Evolutionary conservation across 2,888 invertebrate species (phyloP).

Genomic region (Neuroscelio doddi): DNA sequence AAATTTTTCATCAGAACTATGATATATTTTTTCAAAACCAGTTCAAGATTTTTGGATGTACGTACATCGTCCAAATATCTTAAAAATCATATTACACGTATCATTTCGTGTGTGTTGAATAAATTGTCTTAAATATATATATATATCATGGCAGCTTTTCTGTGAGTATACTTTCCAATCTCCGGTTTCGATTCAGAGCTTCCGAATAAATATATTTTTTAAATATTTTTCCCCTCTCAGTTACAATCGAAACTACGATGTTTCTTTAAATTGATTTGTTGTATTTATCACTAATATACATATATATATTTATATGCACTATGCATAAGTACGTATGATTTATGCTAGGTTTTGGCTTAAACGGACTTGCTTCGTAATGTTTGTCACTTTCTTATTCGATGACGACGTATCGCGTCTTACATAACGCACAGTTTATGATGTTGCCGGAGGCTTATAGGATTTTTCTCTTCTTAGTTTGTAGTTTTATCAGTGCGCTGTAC

Average conservation of each 20-base stretch:
- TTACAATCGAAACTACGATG: slow-evolving; percentile 2
- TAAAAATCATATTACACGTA: no score
- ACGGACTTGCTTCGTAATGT: no score
- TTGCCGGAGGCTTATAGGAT: slow-evolving; percentile 5
- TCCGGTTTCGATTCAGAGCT: no score
- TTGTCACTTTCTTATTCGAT: slow-evolving; percentile 34
- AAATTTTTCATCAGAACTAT: no score
- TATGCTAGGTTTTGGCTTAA: no score
- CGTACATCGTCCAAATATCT: no score
- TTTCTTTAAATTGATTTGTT: slow-evolving; percentile 17
- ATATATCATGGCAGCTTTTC: slow-evolving; percentile 35
- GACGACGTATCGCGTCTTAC: slow-evolving; percentile 11
- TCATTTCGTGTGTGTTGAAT: no score
- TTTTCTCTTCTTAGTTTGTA: slow-evolving; percentile 16
- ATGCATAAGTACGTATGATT: slow-evolving; percentile 33
- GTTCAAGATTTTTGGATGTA: no score
- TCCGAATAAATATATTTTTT: no score
- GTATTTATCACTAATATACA: slow-evolving; percentile 41
- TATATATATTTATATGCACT: slow-evolving; percentile 31
- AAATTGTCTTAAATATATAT: slow-evolving; percentile 24
- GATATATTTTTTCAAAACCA: no score
- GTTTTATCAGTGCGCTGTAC: slow-evolving; percentile 3
- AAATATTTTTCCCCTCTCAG: no score
- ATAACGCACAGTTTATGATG: slow-evolving; percentile 9
- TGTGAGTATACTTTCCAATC: slow-evolving; percentile 21